A percentile compares a stretch with the other conserved stretches of the same genome.
These are phyloP conservation scores for Lichenostomus cassidix DNA, from an alignment of 2,113 vertebrate genomes.

Conservation along the genomic window DNA sequence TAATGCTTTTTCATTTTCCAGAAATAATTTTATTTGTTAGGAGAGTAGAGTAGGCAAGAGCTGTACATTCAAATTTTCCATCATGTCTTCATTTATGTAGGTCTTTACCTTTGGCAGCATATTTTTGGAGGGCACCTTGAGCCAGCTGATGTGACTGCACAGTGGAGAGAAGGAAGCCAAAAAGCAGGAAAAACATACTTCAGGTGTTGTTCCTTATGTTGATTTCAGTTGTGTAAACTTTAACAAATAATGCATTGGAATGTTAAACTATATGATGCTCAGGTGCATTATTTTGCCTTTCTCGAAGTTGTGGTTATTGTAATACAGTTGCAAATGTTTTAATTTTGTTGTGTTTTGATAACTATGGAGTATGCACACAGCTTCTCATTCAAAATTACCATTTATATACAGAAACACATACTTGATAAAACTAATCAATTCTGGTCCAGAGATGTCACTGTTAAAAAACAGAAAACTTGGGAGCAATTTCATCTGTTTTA, in stretches of 20 bases:
- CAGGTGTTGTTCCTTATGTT: slow-evolving; percentile 76
- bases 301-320: neutral
- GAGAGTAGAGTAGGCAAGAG: neutral
- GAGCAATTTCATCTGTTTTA: neutral
- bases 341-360: neutral
- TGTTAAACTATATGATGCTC: neutral
- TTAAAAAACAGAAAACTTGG: neutral
- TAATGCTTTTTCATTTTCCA: neutral
- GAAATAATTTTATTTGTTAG: neutral
- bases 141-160: slow-evolving; percentile 84
- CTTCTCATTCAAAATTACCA: neutral
- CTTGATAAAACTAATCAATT: neutral
- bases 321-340: neutral
- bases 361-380: neutral
- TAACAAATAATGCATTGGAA: neutral
- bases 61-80: neutral
- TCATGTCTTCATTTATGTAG: slow-evolving; percentile 61
- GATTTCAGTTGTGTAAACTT: neutral
- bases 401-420: neutral
- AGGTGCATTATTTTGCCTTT: neutral
- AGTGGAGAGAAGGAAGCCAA: slow-evolving; percentile 91
- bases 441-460: neutral
- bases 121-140: slow-evolving; percentile 88
- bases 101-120: slow-evolving; percentile 96
- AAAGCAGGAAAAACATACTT: slow-evolving; percentile 83